Evolutionary conservation across 2,797 vertebrate genomes (phyloP).

Genomic region (Liparis tanakae): DNA sequence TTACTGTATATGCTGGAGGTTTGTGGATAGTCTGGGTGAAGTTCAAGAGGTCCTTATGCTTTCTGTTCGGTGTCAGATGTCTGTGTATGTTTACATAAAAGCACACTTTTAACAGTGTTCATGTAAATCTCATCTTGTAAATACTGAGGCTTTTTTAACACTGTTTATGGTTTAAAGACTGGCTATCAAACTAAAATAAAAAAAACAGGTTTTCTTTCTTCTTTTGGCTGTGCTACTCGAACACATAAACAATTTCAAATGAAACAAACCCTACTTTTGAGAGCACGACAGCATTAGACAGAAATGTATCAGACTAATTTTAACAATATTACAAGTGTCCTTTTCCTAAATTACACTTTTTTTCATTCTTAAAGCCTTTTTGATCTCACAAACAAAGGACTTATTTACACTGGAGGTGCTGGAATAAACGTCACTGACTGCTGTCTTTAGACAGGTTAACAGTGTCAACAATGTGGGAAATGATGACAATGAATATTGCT

Average conservation of each 20-base stretch:
- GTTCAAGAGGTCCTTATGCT: conserved; percentile 23
- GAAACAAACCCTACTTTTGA: neutral
- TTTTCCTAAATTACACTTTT: conserved; percentile 1
- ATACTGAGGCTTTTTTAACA: conserved; percentile 6
- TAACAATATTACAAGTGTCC: neutral
- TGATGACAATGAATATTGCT: conserved; percentile 9
- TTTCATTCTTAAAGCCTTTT: conserved; percentile 26
- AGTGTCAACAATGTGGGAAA: conserved; percentile 19
- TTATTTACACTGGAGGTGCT: conserved; percentile 28
- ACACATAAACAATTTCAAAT: neutral
- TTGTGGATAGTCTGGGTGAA: conserved; percentile 20
- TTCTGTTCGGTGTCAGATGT: conserved; percentile 12
- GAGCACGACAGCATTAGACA: neutral
- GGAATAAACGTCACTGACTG: conserved; percentile 14
- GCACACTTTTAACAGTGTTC: conserved; percentile 10
- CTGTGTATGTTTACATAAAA: conserved; percentile 41
- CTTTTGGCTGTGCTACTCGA: neutral
- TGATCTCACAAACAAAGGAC: conserved; percentile 30
- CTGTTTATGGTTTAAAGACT: neutral
- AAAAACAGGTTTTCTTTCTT: neutral
- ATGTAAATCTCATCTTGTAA: conserved; percentile 13
- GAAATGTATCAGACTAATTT: neutral
- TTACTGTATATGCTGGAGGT: conserved; percentile 8
- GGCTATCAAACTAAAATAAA: neutral
- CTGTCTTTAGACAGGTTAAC: conserved; percentile 18